Evolutionary conservation across 2,888 invertebrate species (phyloP).

Genomic region (Eulithis testata): DNA sequence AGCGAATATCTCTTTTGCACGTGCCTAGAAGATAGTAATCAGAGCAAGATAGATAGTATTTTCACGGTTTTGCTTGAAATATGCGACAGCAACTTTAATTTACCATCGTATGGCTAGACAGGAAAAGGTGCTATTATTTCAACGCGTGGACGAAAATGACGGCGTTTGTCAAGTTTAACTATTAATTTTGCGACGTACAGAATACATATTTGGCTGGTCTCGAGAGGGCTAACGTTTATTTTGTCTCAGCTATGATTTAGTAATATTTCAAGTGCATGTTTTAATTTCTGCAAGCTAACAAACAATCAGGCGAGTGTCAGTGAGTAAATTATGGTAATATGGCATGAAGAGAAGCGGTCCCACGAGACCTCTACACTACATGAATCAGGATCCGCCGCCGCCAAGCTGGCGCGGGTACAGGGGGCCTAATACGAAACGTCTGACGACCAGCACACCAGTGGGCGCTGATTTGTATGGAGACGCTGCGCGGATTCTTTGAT

Average conservation of each 20-base stretch:
- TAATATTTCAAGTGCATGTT: constrained; percentile 25
- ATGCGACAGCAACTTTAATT: constrained; percentile 55
- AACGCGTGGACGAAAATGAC: constrained; percentile 38
- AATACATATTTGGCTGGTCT: constrained; percentile 3
- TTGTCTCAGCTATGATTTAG: constrained; percentile 4
- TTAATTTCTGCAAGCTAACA: constrained; percentile 47
- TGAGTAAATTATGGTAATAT: constrained; percentile 54
- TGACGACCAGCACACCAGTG: too few relatives aligned
- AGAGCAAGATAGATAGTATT: constrained; percentile 64
- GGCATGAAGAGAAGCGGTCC: constrained; percentile 48
- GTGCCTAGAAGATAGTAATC: constrained; percentile 62
- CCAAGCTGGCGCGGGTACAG: constrained; percentile 10
- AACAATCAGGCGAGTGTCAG: constrained; percentile 43
- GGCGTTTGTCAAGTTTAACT: constrained; percentile 40
- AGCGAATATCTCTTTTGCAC: constrained; percentile 48
- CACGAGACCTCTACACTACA: constrained; percentile 2
- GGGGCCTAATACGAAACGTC: too few relatives aligned
- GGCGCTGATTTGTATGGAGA: too few relatives aligned
- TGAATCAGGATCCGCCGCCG: constrained; percentile 15
- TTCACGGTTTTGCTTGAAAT: constrained; percentile 55
- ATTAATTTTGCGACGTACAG: constrained; percentile 15
- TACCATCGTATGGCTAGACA: constrained; percentile 48
- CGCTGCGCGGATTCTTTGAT: too few relatives aligned
- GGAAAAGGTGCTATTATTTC: constrained; percentile 48
- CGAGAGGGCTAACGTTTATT: neutral